phyloP scores from a whole-genome alignment of 2,113 vertebrate genomes.

The Pteruthius melanotis region DNA sequence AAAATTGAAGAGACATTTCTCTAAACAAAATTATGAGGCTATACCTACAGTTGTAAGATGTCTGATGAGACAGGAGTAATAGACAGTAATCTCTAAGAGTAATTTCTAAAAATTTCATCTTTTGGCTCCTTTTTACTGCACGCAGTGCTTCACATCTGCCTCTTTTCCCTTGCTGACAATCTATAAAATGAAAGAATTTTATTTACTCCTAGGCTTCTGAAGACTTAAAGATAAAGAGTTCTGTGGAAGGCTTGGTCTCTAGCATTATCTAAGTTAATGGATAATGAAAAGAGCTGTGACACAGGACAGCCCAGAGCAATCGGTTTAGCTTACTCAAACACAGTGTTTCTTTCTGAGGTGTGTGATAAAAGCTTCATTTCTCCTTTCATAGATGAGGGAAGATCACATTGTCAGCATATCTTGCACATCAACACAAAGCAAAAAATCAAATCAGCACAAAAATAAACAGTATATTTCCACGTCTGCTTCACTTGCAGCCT shows the following conservation, averaged over 20 bases:
- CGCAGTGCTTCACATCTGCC: background rate
- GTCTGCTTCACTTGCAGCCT: background rate
- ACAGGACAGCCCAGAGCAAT: background rate
- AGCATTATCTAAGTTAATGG: background rate
- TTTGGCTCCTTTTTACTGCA: background rate
- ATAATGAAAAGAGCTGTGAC: background rate
- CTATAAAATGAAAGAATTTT: background rate
- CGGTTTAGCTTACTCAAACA: background rate
- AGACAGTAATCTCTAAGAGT: background rate
- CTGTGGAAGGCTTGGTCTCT: background rate
- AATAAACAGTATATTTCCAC: background rate
- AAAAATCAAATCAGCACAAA: background rate
- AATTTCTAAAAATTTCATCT: background rate
- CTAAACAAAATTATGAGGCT: background rate
- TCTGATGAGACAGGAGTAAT: background rate
- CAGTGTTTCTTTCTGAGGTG: background rate
- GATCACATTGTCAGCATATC: background rate
- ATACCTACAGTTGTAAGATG: background rate
- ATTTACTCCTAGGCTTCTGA: background rate
- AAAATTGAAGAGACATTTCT: background rate
- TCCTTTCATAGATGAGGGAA: background rate
- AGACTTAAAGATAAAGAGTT: background rate
- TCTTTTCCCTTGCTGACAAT: background rate
- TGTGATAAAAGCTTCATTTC: background rate
- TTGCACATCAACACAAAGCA: background rate